These are phyloP conservation scores for Sarcophaga carnaria DNA, from an alignment of 2,888 invertebrate species.

Conservation along the genomic window DNA sequence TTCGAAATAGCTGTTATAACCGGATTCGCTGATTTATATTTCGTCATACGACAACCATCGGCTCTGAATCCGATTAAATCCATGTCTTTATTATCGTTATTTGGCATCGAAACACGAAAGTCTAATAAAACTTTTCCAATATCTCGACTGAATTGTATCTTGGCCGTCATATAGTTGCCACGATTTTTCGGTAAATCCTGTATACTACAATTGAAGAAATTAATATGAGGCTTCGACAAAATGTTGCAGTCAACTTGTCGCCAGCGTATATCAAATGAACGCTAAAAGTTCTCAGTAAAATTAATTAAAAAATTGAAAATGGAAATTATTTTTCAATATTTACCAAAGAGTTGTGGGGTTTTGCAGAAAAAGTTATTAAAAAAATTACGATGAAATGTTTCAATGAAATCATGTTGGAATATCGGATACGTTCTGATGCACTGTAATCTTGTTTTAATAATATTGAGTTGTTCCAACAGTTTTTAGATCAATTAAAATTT, in stretches of 20 bases:
- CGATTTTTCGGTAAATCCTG: slow-evolving; percentile 8
- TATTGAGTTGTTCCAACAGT: too few relatives aligned
- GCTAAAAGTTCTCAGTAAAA: background rate
- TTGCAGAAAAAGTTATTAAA: background rate
- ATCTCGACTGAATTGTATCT: slow-evolving; percentile 5
- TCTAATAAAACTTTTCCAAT: background rate
- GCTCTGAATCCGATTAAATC: slow-evolving; percentile 10
- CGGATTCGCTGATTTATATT: slow-evolving; percentile 9
- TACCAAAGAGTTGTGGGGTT: background rate
- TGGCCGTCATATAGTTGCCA: background rate
- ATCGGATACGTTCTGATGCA: too few relatives aligned
- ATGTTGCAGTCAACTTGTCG: background rate
- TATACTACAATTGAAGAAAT: slow-evolving; percentile 5
- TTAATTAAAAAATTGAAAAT: background rate
- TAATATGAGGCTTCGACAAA: background rate
- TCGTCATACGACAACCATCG: slow-evolving; percentile 24
- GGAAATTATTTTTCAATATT: background rate
- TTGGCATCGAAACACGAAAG: background rate
- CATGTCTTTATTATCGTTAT: background rate
- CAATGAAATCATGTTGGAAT: background rate
- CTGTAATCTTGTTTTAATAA: too few relatives aligned
- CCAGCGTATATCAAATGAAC: slow-evolving; percentile 23
- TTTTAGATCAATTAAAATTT: too few relatives aligned
- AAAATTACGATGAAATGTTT: background rate
- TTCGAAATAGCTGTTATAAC: background rate